These are phyloP conservation scores for Aegithalos caudatus DNA, from an alignment of 2,113 vertebrate genomes.

Conservation along the genomic window DNA sequence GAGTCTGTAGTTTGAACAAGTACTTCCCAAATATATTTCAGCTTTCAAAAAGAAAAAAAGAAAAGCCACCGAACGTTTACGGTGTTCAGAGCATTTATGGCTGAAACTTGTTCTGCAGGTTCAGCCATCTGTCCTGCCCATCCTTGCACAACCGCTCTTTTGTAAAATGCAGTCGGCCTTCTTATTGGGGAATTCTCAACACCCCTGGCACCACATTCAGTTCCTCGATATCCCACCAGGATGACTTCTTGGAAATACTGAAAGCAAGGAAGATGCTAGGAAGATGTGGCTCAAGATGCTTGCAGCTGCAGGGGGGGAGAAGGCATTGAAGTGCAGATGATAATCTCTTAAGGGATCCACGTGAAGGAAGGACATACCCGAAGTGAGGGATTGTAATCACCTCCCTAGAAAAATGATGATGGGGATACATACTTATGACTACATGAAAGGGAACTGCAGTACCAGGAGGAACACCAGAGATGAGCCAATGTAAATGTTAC, in stretches of 20 bases:
- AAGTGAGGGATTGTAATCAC: neutral
- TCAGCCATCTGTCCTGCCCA: conserved; percentile 40
- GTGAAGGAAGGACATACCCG: neutral
- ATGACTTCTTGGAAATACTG: conserved; percentile 37
- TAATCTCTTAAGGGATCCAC: neutral
- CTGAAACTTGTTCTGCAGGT: conserved; percentile 53
- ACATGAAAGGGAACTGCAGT: neutral
- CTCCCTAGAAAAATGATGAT: neutral
- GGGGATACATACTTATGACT: neutral
- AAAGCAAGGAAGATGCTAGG: neutral
- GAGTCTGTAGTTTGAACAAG: conserved; percentile 58
- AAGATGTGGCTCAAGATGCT: neutral
- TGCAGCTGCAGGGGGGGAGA: neutral
- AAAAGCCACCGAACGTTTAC: neutral
- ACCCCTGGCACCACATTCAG: neutral
- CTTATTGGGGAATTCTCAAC: neutral
- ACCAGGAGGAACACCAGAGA: neutral
- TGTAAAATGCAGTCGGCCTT: neutral
- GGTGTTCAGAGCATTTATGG: conserved; percentile 10
- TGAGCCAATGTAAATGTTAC: neutral
- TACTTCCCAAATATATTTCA: conserved; percentile 64
- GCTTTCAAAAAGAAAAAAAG: conserved; percentile 5
- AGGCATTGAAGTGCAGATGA: neutral
- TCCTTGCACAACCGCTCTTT: conserved; percentile 29
- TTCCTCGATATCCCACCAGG: conserved; percentile 2